Evolutionary conservation across 64 coral and sea anemone genomes (phyloP).

Genomic region (Platygyra sinensis): DNA sequence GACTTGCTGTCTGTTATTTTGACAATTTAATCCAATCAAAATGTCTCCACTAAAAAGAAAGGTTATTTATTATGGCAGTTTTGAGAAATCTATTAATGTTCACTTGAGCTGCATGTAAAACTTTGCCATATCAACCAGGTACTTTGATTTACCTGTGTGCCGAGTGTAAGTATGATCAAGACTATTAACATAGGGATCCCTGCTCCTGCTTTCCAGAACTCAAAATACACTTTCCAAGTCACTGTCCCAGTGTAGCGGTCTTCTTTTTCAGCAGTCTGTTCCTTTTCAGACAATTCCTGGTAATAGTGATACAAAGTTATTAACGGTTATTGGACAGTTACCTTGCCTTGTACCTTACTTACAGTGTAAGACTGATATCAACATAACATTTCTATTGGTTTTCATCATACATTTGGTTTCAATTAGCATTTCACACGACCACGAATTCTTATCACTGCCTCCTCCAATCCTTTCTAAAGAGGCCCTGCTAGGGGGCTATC

Average conservation of each 20-base stretch:
- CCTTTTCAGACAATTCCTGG: not conserved
- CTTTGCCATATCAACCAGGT: not conserved
- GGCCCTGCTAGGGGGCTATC: too few species aligned
- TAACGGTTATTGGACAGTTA: not conserved
- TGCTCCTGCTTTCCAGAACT: slow-evolving; percentile 49
- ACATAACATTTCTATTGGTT: too few species aligned
- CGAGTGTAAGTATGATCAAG: slow-evolving; percentile 1
- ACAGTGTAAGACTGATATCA: too few species aligned
- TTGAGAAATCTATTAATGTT: too few species aligned
- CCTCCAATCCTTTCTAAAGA: too few species aligned
- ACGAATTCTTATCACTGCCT: too few species aligned
- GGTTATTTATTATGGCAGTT: too few species aligned
- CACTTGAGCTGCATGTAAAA: not conserved
- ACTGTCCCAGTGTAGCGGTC: slow-evolving; percentile 61
- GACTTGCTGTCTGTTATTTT: too few species aligned
- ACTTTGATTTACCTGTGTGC: slow-evolving; percentile 24
- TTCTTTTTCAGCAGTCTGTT: slow-evolving; percentile 24
- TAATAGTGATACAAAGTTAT: not conserved
- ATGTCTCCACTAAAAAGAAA: too few species aligned
- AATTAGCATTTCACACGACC: too few species aligned
- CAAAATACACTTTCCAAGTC: slow-evolving; percentile 48
- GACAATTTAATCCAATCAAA: too few species aligned
- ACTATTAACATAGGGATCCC: not conserved
- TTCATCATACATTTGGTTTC: too few species aligned
- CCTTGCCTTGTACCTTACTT: not conserved